These are phyloP conservation scores for Rhopalosiphum maidis DNA, from an alignment of 1,140 invertebrate species.

Conservation along the genomic window DNA sequence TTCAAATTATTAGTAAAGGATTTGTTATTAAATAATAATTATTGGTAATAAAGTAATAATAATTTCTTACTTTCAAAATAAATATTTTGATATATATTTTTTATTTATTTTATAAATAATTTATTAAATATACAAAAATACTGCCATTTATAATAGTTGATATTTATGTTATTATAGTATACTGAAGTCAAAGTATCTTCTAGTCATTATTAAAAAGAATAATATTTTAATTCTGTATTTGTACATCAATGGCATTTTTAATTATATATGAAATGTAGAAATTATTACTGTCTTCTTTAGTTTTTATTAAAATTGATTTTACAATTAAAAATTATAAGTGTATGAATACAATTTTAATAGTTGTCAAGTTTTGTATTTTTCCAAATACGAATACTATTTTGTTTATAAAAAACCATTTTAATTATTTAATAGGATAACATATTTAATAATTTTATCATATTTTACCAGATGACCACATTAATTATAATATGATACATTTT, in stretches of 20 bases:
- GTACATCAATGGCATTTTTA: background rate
- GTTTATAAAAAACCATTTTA: too few relatives aligned
- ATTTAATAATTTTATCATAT: background rate
- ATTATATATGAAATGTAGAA: background rate
- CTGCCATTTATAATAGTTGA: background rate
- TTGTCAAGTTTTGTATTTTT: too few relatives aligned
- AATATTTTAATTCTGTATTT: background rate
- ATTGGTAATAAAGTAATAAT: background rate
- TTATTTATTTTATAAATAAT: background rate
- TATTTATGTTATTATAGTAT: background rate
- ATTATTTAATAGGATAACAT: background rate
- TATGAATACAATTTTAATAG: too few relatives aligned
- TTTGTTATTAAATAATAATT: slow-evolving; percentile 16
- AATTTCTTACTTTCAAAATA: background rate
- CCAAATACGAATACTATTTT: too few relatives aligned
- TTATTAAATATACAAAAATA: background rate
- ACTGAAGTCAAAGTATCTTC: background rate
- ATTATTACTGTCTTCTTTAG: background rate
- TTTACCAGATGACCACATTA: background rate
- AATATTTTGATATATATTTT: background rate
- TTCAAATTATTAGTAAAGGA: background rate
- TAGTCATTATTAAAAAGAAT: slow-evolving; percentile 25
- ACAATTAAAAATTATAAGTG: too few relatives aligned
- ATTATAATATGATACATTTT: background rate
- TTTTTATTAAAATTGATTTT: too few relatives aligned